Evolutionary conservation across 1,140 invertebrate species (phyloP).

Genomic region (Pantala flavescens): DNA sequence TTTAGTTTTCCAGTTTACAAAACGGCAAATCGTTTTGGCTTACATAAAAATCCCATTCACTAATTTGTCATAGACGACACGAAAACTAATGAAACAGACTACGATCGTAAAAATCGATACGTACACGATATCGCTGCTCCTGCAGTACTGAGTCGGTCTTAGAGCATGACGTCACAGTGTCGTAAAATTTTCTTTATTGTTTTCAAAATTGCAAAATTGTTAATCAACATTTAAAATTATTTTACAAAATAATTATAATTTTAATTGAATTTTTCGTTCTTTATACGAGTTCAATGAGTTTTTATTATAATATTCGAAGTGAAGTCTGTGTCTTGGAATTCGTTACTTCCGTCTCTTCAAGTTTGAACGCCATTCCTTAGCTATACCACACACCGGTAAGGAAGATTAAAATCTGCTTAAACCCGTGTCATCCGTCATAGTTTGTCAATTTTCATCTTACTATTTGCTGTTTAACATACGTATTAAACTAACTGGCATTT

Average conservation of each 20-base stretch:
- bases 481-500: background rate
- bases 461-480: background rate
- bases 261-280: background rate
- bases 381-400: background rate
- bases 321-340: background rate
- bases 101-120: conserved; percentile 66
- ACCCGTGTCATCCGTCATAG: background rate
- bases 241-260: background rate
- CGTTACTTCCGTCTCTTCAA: background rate
- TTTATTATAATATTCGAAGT: background rate
- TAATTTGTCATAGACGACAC: conserved; percentile 58
- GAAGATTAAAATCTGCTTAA: background rate
- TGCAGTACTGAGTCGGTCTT: conserved; percentile 47
- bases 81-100: conserved; percentile 56
- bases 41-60: conserved; percentile 67
- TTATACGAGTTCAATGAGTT: too few relatives aligned
- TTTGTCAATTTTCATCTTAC: background rate
- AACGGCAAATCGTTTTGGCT: conserved; percentile 46
- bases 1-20: conserved; percentile 49
- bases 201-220: background rate
- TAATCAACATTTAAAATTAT: background rate
- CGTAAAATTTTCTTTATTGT: background rate
- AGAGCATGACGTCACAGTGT: conserved; percentile 43
- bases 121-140: conserved; percentile 48
- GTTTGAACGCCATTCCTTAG: background rate